Percentiles rank a stretch among this genome's conserved stretches.
Conservation (phyloP, 1,140 invertebrate species). For the Rhagoletis zephyria region DNA sequence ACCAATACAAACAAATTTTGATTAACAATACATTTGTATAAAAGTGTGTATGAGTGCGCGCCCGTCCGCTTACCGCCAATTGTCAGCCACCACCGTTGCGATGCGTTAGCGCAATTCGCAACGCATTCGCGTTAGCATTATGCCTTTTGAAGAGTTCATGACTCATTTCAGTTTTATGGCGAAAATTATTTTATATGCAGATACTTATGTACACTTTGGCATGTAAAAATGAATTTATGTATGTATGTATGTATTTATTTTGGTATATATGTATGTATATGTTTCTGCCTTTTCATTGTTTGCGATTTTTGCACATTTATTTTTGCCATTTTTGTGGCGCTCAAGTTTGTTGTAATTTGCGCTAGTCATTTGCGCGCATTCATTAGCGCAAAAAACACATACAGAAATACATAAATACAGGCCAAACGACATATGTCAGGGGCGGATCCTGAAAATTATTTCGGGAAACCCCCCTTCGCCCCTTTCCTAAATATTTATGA, state of each 20-base stretch:
- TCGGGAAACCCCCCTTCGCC: too few species aligned
- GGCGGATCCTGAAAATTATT: too few species aligned
- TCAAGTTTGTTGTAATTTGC: conserved; percentile 29
- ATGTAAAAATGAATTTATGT: background rate
- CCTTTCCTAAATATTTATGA: too few species aligned
- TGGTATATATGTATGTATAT: background rate
- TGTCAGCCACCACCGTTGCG: background rate
- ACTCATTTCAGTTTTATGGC: conserved; percentile 54
- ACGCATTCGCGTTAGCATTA: conserved; percentile 30
- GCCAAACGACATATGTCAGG: background rate
- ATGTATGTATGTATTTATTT: conserved; percentile 5
- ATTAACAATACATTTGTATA: conserved; percentile 13
- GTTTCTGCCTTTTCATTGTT: background rate
- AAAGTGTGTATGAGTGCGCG: background rate
- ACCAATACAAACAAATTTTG: background rate
- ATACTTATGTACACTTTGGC: background rate
- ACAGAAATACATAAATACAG: background rate
- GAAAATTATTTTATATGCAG: conserved; percentile 40
- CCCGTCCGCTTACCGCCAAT: conserved; percentile 13
- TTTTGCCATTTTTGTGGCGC: conserved; percentile 31
- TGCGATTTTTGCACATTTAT: background rate
- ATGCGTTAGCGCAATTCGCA: conserved; percentile 20
- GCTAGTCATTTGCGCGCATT: background rate
- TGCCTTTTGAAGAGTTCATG: conserved; percentile 47
- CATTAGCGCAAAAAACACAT: conserved; percentile 12